phyloP scores from a whole-genome alignment of 1,140 invertebrate genomes.

The Parapsyche elsis region DNA sequence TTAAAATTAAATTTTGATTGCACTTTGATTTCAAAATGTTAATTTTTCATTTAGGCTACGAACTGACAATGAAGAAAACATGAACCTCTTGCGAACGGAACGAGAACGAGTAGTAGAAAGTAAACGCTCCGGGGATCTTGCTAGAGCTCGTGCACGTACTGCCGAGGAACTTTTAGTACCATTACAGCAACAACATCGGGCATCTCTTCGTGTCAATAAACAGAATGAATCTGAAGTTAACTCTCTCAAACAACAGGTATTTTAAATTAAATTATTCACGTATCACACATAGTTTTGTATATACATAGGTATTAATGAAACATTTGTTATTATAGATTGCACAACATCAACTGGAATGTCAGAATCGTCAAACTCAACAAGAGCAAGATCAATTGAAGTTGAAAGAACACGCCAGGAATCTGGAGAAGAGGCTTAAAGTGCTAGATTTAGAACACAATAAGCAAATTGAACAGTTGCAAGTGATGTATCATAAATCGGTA shows the following conservation, averaged over 20 bases:
- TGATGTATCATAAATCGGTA: constrained; percentile 72
- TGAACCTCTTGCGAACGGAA: constrained; percentile 45
- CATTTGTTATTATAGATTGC: constrained; percentile 46
- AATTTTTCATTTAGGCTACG: constrained; percentile 47
- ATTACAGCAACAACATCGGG: constrained; percentile 52
- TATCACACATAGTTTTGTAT: constrained; percentile 15
- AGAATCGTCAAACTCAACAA: constrained; percentile 57
- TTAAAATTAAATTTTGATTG: constrained; percentile 16
- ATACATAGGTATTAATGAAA: constrained; percentile 20
- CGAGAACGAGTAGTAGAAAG: constrained; percentile 47
- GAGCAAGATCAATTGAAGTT: constrained; percentile 64
- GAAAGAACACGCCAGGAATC: constrained; percentile 73
- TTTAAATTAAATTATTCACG: neutral
- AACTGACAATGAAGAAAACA: constrained; percentile 50
- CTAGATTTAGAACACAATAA: constrained; percentile 82
- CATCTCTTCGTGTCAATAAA: constrained; percentile 40
- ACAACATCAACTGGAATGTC: constrained; percentile 50
- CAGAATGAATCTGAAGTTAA: constrained; percentile 48
- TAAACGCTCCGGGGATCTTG: constrained; percentile 41
- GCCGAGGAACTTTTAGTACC: constrained; percentile 51
- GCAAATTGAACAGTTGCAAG: constrained; percentile 78
- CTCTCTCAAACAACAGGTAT: constrained; percentile 52
- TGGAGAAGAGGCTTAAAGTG: constrained; percentile 75
- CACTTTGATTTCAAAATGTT: constrained; percentile 29
- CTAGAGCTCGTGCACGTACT: constrained; percentile 48